Evolutionary conservation across 2,113 vertebrate species (phyloP), one percentile per base, ranked within the genome.

Genomic region (Noturus placidus): DNA sequence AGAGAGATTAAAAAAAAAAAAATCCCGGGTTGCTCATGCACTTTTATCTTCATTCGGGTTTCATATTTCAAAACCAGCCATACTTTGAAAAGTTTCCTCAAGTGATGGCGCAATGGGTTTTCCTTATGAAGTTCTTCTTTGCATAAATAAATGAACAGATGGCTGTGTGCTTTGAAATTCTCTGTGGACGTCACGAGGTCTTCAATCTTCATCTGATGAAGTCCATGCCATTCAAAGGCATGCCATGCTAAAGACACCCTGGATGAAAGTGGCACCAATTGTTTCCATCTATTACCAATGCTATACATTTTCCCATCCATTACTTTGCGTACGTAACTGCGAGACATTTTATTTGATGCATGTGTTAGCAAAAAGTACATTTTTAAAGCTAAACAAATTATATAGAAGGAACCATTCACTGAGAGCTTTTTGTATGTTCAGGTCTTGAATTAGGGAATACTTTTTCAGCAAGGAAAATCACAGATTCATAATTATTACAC

Each of bases 71-170:
- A 59, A 35, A 5, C 9, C 38, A 42, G 54, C 38, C 63, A n/a
- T 15, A 67, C 81, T 85, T 87, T 83, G 56, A 84, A 87, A 84
- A 85, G 77, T 87, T 89, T 81, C n/a, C 50, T 74, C 88, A 22
- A 56, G 54, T n/a, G 17, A 38, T 76, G 65, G 22, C 15, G 35
- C 56, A 27, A 27, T 76, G 69, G 56, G 79, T 76, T 85, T 52
- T 78, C 38, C 80, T 59, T 77, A 25, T 85, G 88, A 87, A 85
- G 65, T 22, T 38, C 38, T 22, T 84, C 74, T 79, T 72, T 54
- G 30, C 88, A 76, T 89, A 84, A 85, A 89, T 87, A 84, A 87
- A 81, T 85, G 65, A 87, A 56, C 76, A 85, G 4, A 74, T 25
- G 65, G 50, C 30, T 14, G 30, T 52, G 46, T 1, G 25, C 86